A percentile compares a stretch with the other conserved stretches of the same genome.
Evolutionary conservation across 2,113 vertebrate genomes (phyloP).

Genomic region (Ibidorhyncha struthersii): DNA sequence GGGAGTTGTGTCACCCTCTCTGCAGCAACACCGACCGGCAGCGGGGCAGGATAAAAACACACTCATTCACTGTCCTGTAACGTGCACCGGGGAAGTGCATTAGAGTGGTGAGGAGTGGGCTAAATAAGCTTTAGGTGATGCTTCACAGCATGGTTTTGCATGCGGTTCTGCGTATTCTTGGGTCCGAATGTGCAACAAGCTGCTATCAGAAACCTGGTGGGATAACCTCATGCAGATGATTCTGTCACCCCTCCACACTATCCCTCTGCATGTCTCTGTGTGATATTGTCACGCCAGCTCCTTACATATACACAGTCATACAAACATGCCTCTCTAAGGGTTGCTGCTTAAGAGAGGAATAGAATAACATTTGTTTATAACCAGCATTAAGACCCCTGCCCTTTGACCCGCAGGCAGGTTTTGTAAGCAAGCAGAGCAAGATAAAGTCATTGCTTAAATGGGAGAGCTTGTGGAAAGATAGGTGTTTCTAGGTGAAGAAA

Average conservation of each 20-base stretch:
- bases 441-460: neutral
- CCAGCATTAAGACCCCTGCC: too few species aligned
- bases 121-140: neutral
- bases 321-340: too few species aligned
- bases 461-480: neutral
- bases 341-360: neutral
- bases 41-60: neutral
- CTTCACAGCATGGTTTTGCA: neutral
- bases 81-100: accelerated
- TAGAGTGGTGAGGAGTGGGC: neutral
- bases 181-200: neutral
- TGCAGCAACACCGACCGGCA: accelerated
- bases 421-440: neutral
- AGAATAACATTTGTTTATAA: neutral
- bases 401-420: neutral
- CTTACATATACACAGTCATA: neutral
- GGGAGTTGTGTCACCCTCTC: neutral
- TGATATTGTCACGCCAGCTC: neutral
- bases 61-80: neutral
- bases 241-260: neutral
- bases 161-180: neutral
- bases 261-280: too few species aligned
- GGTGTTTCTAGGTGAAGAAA: neutral
- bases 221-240: too few species aligned
- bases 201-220: neutral